These are phyloP conservation scores for Morpho deidamia DNA, from an alignment of 2,888 invertebrate species.

Conservation along the genomic window DNA sequence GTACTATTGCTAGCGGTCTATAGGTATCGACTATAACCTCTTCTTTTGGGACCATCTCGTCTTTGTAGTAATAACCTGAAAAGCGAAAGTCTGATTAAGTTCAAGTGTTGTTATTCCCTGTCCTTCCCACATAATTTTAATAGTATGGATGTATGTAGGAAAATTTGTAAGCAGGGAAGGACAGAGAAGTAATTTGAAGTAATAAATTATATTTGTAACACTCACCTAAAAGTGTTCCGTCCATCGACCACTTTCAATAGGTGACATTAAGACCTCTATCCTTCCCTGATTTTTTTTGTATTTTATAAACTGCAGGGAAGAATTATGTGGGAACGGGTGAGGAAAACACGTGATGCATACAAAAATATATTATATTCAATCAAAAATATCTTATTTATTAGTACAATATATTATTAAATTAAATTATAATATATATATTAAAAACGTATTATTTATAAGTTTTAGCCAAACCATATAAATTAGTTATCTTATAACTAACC, in stretches of 20 bases:
- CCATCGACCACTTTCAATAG: constrained; percentile 67
- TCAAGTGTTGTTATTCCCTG: constrained; percentile 41
- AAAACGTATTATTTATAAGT: not conserved
- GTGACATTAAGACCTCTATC: constrained; percentile 70
- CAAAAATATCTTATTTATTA: constrained; percentile 40
- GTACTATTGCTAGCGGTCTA: constrained; percentile 46
- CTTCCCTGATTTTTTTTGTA: constrained; percentile 52
- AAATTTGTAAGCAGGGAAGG: constrained; percentile 72
- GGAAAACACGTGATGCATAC: constrained; percentile 40
- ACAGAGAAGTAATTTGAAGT: constrained; percentile 71
- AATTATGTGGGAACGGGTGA: constrained; percentile 50
- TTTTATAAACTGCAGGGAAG: constrained; percentile 44
- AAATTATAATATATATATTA: constrained; percentile 12
- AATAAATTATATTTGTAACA: constrained; percentile 42
- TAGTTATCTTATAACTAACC: not conserved
- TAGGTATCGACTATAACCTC: constrained; percentile 45
- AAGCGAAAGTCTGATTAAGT: constrained; percentile 25
- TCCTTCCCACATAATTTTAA: constrained; percentile 62
- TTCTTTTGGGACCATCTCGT: constrained; percentile 36
- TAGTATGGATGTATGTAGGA: constrained; percentile 31
- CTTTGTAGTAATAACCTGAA: constrained; percentile 58
- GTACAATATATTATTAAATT: constrained; percentile 19
- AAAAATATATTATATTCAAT: constrained; percentile 48
- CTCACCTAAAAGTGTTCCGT: constrained; percentile 74
- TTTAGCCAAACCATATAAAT: constrained; percentile 3